Evolutionary conservation across 2,797 vertebrate species (phyloP).

Genomic region (Gorsachius magnificus): DNA sequence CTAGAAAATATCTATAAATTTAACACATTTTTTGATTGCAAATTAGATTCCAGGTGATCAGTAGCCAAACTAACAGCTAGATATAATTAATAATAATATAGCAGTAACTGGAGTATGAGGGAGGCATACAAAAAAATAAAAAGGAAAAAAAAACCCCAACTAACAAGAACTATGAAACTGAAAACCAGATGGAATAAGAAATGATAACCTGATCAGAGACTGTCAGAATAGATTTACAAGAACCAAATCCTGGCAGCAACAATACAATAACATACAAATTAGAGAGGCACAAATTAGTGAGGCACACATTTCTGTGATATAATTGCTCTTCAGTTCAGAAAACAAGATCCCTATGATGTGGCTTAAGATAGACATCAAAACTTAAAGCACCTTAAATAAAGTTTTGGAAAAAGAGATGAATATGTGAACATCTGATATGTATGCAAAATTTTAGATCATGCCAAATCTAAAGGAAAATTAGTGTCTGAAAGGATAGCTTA

Average conservation of each 20-base stretch:
- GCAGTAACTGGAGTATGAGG: not conserved
- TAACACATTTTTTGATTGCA: not conserved
- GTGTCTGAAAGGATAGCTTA: not conserved
- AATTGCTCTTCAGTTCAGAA: not conserved
- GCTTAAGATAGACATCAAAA: not conserved
- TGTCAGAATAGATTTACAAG: not conserved
- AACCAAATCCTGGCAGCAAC: not conserved
- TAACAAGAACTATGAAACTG: not conserved
- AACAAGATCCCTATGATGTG: not conserved
- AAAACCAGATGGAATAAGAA: not conserved
- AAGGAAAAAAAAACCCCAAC: too few species aligned
- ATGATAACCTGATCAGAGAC: not conserved
- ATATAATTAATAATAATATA: not conserved
- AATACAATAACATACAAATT: not conserved
- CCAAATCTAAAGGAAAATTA: not conserved
- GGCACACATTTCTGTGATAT: not conserved
- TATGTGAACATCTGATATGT: not conserved
- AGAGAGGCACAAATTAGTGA: not conserved
- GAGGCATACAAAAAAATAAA: not conserved
- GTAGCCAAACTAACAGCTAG: not conserved
- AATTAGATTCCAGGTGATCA: not conserved
- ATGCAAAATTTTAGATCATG: not conserved
- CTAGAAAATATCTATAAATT: conserved; percentile 16
- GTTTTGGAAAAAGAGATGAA: not conserved
- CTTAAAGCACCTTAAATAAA: not conserved